phyloP scores from a whole-genome alignment of 2,113 vertebrate species.

The Coturnix japonica region DNA sequence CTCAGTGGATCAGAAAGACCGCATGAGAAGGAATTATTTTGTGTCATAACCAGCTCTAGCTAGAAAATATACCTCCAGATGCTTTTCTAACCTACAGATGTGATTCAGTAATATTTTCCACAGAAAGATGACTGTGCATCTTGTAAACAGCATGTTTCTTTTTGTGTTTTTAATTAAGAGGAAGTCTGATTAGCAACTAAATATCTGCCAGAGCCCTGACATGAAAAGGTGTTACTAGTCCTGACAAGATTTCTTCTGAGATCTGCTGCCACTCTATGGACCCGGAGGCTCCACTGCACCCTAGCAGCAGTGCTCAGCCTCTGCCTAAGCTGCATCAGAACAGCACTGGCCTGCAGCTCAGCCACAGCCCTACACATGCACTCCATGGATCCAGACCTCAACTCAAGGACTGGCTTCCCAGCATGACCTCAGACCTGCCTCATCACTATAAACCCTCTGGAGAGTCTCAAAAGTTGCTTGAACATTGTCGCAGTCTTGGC shows the following conservation, averaged over 20 bases:
- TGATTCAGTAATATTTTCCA: neutral
- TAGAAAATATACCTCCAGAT: neutral
- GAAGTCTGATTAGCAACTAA: neutral
- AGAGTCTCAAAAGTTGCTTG: neutral
- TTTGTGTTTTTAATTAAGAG: neutral
- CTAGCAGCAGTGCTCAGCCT: neutral
- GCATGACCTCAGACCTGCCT: neutral
- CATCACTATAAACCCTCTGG: neutral
- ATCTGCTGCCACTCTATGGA: neutral
- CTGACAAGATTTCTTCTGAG: neutral
- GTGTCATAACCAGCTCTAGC: neutral
- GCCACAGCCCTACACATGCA: neutral
- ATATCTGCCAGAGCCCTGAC: accelerated
- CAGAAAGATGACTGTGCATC: neutral
- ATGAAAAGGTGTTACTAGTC: neutral
- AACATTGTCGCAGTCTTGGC: neutral
- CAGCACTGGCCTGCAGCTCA: neutral
- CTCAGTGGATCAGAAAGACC: neutral
- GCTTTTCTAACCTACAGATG: neutral
- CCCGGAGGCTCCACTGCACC: neutral
- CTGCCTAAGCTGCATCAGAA: neutral
- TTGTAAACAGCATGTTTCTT: neutral
- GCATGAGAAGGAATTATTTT: neutral
- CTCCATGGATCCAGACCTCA: accelerated
- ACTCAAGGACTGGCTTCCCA: neutral